phyloP scores from a whole-genome alignment of 2,888 invertebrate species.

The Endotricha flammealis region DNA sequence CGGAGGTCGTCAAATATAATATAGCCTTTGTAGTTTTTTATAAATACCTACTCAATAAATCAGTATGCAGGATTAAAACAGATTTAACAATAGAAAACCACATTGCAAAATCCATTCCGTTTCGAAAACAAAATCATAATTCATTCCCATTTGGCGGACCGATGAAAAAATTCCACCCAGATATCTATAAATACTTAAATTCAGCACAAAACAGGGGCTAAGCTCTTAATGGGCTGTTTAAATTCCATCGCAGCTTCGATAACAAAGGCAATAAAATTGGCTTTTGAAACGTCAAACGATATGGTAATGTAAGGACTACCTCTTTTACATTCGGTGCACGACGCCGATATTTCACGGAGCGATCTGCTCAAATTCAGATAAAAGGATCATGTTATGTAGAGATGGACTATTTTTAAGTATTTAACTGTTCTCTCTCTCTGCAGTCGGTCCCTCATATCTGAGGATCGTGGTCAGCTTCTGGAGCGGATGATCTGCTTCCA shows the following conservation, averaged over 20 bases:
- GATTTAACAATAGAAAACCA: too few species aligned
- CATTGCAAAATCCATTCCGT: too few species aligned
- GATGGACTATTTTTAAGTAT: slow-evolving; percentile 1
- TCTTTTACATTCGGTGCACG: slow-evolving; percentile 63
- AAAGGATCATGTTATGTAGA: slow-evolving; percentile 26
- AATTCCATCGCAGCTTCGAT: slow-evolving; percentile 59
- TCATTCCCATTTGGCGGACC: too few species aligned
- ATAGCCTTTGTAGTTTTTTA: too few species aligned
- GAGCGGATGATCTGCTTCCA: too few species aligned
- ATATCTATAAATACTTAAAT: not conserved
- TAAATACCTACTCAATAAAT: too few species aligned
- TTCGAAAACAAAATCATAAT: too few species aligned
- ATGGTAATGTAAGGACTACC: slow-evolving; percentile 64
- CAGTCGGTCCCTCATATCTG: too few species aligned
- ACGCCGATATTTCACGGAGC: slow-evolving; percentile 62
- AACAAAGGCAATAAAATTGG: slow-evolving; percentile 69
- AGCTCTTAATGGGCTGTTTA: slow-evolving; percentile 55
- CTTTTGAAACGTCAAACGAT: slow-evolving; percentile 66
- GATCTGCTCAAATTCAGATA: slow-evolving; percentile 68
- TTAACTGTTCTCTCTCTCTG: too few species aligned
- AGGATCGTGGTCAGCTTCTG: not conserved
- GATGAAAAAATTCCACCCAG: not conserved
- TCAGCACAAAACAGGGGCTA: slow-evolving; percentile 16
- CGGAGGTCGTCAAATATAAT: too few species aligned
- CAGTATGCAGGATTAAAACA: too few species aligned